A percentile compares a stretch with the other conserved stretches of the same genome.
These are phyloP conservation scores for Scalopus aquaticus DNA, from an alignment of 2,113 vertebrate species.

Conservation along the genomic window DNA sequence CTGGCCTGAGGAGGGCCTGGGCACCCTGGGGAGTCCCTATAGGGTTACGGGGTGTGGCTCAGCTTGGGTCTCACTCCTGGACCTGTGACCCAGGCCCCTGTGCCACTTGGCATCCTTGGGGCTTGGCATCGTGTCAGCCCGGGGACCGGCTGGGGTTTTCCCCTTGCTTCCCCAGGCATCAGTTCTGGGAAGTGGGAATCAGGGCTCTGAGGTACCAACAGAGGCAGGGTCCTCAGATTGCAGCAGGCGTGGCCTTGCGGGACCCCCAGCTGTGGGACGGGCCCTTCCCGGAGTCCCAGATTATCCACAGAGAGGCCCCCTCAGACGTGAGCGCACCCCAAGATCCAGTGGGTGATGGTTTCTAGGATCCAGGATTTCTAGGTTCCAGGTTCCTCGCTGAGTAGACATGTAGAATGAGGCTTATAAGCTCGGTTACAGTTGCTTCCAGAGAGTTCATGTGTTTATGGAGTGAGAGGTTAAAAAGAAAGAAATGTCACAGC, in stretches of 20 bases:
- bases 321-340: neutral
- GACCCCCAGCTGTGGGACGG: neutral
- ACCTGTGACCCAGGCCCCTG: neutral
- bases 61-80: neutral
- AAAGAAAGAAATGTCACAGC: neutral
- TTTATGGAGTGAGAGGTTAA: neutral
- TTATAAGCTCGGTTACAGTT: neutral
- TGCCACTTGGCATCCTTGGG: constrained; percentile 20
- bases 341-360: neutral
- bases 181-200: constrained; percentile 62
- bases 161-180: neutral
- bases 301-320: neutral
- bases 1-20: neutral
- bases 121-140: neutral
- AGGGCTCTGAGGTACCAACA: neutral
- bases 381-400: neutral
- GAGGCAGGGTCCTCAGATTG: neutral
- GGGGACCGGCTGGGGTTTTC: constrained; percentile 46
- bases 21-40: neutral
- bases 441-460: neutral
- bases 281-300: neutral
- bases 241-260: neutral
- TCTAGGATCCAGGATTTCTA: neutral
- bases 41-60: neutral
- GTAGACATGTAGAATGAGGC: neutral